Conservation (phyloP, 2,113 vertebrate genomes). For the Engystomops pustulosus region DNA sequence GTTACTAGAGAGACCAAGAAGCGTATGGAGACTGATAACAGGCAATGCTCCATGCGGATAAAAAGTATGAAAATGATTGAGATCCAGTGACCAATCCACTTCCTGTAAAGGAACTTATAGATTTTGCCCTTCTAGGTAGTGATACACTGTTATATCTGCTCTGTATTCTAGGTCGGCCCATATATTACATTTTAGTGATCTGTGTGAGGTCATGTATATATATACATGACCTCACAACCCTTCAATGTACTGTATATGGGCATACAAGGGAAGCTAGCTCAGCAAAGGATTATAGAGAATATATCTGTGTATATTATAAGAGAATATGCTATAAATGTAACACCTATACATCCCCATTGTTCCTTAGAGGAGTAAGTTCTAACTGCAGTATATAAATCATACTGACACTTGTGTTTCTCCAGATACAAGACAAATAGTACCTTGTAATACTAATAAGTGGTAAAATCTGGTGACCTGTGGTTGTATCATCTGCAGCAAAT, state of each 20-base stretch:
- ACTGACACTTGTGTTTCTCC: background rate
- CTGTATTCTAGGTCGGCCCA: background rate
- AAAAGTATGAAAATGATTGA: no score
- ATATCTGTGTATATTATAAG: background rate
- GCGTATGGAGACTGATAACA: no score
- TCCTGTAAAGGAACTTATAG: no score
- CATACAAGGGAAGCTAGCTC: background rate
- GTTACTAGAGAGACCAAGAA: no score
- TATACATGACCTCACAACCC: background rate
- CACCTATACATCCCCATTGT: background rate
- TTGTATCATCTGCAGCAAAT: background rate
- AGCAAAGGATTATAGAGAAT: conserved; percentile 10
- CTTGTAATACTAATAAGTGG: background rate
- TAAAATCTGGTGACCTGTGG: no score
- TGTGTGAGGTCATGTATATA: background rate
- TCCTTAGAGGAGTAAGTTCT: background rate
- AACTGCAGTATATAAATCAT: background rate
- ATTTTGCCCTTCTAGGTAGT: background rate
- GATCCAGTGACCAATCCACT: no score
- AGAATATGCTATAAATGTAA: background rate
- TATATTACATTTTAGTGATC: no score
- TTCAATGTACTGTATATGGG: background rate
- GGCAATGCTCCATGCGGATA: no score
- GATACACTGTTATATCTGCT: background rate
- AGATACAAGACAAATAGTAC: background rate